Percentiles rank a stretch among this genome's conserved stretches.
Evolutionary conservation across 2,888 invertebrate species (phyloP).

Genomic region (Nezara viridula): DNA sequence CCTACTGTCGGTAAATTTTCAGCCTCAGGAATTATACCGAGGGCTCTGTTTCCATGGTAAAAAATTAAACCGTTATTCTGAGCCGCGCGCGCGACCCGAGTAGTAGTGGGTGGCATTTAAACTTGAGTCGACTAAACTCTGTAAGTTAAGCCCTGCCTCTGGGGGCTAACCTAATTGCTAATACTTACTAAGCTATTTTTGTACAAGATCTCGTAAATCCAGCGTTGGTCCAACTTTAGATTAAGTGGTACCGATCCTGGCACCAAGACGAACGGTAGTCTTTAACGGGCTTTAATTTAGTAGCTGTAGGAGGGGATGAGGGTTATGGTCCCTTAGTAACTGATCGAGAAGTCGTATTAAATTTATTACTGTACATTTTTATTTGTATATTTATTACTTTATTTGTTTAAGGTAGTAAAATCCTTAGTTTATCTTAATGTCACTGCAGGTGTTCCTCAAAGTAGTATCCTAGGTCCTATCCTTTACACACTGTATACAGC

Average conservation of each 20-base stretch:
- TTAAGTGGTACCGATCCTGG: background rate
- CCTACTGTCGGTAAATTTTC: conserved; percentile 31
- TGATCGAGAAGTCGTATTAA: no score
- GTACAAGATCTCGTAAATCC: conserved; percentile 13
- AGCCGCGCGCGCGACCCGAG: background rate
- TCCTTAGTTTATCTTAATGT: no score
- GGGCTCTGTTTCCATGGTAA: background rate
- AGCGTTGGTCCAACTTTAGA: background rate
- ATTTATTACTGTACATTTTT: no score
- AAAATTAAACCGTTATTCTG: conserved; percentile 26
- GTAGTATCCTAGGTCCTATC: no score
- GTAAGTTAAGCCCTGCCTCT: background rate
- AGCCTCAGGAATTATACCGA: background rate
- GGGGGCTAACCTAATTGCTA: conserved; percentile 15
- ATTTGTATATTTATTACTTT: no score
- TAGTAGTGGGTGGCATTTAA: conserved; percentile 40
- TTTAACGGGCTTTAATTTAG: background rate
- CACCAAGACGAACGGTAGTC: background rate
- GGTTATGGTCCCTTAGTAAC: background rate
- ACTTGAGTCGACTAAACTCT: background rate
- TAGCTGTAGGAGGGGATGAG: background rate
- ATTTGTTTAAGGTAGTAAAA: no score
- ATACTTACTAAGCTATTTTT: conserved; percentile 33
- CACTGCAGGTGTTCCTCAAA: no score
- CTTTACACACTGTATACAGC: no score